Evolutionary conservation across 30 jellyfish, hydroid and myxozoan genomes (phyloP), one percentile per base, ranked within the genome.

Genomic region (Catostylus mosaicus): DNA sequence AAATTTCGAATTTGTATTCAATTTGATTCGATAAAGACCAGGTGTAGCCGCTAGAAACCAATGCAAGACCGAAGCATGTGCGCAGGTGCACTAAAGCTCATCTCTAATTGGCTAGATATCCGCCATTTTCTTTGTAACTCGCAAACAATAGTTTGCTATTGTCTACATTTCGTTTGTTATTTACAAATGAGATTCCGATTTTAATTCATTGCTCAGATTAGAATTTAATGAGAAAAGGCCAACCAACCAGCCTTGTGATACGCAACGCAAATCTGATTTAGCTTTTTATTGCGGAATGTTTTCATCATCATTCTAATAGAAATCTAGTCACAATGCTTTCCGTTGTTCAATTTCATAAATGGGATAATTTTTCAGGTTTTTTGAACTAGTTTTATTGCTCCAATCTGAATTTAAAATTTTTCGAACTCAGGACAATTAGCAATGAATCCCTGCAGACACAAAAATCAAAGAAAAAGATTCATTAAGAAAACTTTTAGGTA

Each of bases 11-110:
- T 77, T 33, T 54, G 57, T 59, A 62, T 62, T 37, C 78, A 60
- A 77, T 50, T 23, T 46, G 72, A 56, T 57, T 34, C 6, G 67
- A 62, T 32, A 38, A 30, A 22, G 88, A 60, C 88, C 88, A 77
- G 88, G 88, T 77, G 88, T 27, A 62, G 36, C 36, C 78, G 75
- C 22, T 77, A 59, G 88, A 77, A 77, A 77, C 88, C 88, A 57
- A 34, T 36, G 78, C 68, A 40, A 24, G 34, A 46, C 30, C 70
- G 59, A 45, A 19, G 70, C 33, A 47, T 54, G 60, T 69, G 47
- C 63, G 88, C 88, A 77, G 88, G 88, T 77, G 88, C 76, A 60
- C 66, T 50, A 20, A 34, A n/a, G 40, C 78, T 6, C 67, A 20
- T 24, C 77, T 6, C 69, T 57, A 35, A 77, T 77, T 77, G 88